phyloP scores from a whole-genome alignment of 2,888 invertebrate genomes.

The Linnaemya vulpina region DNA sequence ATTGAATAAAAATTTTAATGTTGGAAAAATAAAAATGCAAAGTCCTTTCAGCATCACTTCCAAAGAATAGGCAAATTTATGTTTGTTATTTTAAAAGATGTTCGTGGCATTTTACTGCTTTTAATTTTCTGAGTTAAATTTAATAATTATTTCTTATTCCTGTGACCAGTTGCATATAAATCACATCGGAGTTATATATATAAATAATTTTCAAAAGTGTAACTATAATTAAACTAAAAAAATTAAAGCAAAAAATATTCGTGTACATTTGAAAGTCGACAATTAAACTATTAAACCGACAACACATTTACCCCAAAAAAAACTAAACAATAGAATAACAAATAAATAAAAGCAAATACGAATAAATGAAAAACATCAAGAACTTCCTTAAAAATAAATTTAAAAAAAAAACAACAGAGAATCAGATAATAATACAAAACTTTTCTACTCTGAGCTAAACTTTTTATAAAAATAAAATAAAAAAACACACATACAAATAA shows the following conservation, averaged over 20 bases:
- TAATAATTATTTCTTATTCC: neutral
- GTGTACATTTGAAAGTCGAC: neutral
- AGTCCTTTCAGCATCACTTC: too few species aligned
- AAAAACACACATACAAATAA: neutral
- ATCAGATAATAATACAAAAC: slow-evolving; percentile 19
- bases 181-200: neutral
- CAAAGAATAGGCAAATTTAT: too few species aligned
- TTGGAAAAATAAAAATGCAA: too few species aligned
- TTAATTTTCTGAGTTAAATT: neutral
- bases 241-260: neutral
- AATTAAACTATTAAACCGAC: slow-evolving; percentile 3
- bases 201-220: neutral
- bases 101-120: too few species aligned
- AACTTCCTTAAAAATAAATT: slow-evolving; percentile 40
- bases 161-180: neutral
- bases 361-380: slow-evolving; percentile 8
- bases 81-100: too few species aligned
- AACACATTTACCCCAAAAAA: neutral
- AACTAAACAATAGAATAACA: neutral
- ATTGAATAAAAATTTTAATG: too few species aligned
- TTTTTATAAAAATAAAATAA: slow-evolving; percentile 24
- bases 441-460: slow-evolving; percentile 54
- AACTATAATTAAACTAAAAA: neutral
- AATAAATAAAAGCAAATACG: neutral
- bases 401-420: too few species aligned